These are phyloP conservation scores for Andricus grossulariae DNA, from an alignment of 1,140 invertebrate species.

Conservation along the genomic window DNA sequence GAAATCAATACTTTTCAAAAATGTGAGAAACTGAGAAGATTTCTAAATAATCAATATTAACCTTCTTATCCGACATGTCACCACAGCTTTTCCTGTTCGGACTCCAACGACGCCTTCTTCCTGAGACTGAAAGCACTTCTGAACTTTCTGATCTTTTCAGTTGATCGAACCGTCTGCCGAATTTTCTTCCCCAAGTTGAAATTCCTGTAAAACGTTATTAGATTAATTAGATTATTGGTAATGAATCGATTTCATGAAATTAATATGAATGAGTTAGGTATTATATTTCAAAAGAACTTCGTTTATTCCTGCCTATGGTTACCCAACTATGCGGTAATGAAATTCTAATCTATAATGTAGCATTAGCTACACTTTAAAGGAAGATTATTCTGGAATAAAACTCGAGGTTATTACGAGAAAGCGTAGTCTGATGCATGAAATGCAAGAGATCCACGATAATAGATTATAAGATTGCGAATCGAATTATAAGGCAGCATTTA, in stretches of 20 bases:
- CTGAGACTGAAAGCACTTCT: conserved; percentile 75
- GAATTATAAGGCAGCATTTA: background rate
- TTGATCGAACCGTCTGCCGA: conserved; percentile 80
- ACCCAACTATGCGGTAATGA: background rate
- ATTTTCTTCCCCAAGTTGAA: conserved; percentile 81
- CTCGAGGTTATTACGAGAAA: conserved; percentile 1
- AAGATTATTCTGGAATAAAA: background rate
- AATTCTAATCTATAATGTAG: background rate
- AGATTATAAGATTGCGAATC: background rate
- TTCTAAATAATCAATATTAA: conserved; percentile 37
- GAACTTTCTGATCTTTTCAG: conserved; percentile 79
- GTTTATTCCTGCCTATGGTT: background rate
- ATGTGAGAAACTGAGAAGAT: background rate
- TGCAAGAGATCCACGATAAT: background rate
- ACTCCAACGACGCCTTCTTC: conserved; percentile 73
- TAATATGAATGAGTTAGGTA: background rate
- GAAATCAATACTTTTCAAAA: no score
- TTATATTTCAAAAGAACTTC: background rate
- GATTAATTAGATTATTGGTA: background rate
- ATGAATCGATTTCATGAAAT: conserved; percentile 6
- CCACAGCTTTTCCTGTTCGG: conserved; percentile 66
- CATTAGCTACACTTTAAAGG: background rate
- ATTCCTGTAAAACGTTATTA: conserved; percentile 70
- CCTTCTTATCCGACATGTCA: conserved; percentile 59
- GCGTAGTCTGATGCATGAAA: conserved; percentile 17